These are phyloP conservation scores for Bugula neritina DNA, from an alignment of 2,888 invertebrate genomes.

Conservation along the genomic window DNA sequence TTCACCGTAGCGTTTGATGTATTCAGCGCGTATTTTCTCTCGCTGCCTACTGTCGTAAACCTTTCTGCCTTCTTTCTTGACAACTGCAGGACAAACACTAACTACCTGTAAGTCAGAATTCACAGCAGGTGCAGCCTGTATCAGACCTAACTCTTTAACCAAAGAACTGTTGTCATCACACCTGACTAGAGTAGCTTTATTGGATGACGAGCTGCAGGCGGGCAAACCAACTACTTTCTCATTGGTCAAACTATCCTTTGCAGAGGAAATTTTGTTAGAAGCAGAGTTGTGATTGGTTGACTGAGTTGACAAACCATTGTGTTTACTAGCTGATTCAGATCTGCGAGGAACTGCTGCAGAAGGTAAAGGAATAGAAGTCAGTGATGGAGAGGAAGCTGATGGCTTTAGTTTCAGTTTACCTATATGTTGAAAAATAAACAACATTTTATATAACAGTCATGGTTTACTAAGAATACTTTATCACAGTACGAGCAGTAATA, in stretches of 20 bases:
- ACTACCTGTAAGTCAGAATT: conserved; percentile 33
- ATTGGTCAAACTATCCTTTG: background rate
- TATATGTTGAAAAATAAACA: too few species aligned
- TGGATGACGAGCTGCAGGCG: background rate
- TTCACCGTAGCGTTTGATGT: conserved; percentile 32
- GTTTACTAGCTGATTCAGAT: background rate
- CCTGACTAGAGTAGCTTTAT: background rate
- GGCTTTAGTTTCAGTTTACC: conserved; percentile 12
- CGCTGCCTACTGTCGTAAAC: conserved; percentile 32
- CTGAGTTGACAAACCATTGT: background rate
- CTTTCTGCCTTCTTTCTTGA: conserved; percentile 11
- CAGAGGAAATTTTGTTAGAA: background rate
- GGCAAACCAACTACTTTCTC: background rate
- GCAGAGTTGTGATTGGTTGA: background rate
- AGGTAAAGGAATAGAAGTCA: background rate
- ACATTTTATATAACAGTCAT: too few species aligned
- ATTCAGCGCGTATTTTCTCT: conserved; percentile 31
- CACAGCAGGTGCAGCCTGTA: background rate
- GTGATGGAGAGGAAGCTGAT: background rate
- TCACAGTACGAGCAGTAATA: too few species aligned
- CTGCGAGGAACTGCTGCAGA: background rate
- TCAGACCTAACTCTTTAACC: background rate
- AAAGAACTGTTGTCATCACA: background rate
- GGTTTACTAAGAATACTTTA: too few species aligned
- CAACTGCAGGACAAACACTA: conserved; percentile 31